Percentiles rank a stretch among this genome's conserved stretches.
Conservation (phyloP, 1,140 invertebrate species). For the Tribolium madens region DNA sequence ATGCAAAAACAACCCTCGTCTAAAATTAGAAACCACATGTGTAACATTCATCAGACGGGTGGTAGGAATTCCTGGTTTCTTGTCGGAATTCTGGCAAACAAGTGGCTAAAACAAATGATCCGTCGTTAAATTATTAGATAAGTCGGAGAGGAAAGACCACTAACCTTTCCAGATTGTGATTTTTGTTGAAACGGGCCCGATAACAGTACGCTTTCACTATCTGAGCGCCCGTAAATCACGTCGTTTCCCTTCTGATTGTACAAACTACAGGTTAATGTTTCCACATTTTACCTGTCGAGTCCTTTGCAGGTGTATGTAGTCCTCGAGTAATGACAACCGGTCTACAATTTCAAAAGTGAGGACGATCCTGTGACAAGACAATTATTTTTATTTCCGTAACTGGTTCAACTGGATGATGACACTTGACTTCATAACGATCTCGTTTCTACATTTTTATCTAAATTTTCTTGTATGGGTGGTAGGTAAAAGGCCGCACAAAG, state of each 20-base stretch:
- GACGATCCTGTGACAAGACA: neutral
- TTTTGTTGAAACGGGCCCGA: neutral
- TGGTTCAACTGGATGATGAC: constrained; percentile 5
- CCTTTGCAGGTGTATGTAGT: neutral
- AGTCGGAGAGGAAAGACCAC: neutral
- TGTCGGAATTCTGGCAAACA: neutral
- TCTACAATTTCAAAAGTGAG: constrained; percentile 4
- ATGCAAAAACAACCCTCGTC: neutral
- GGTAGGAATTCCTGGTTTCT: neutral
- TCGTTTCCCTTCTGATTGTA: constrained; percentile 4
- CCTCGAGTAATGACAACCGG: neutral
- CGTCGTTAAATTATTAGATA: neutral
- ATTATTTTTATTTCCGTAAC: neutral
- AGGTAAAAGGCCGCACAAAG: constrained; percentile 24
- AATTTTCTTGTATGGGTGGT: neutral
- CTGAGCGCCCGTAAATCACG: neutral
- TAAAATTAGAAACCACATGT: neutral
- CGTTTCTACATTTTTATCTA: neutral
- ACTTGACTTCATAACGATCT: neutral
- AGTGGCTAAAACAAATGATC: neutral
- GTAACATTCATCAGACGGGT: neutral
- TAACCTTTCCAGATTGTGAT: neutral
- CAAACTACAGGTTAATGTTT: neutral
- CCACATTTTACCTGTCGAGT: constrained; percentile 2
- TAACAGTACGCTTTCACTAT: neutral